Conservation (phyloP, 2,113 vertebrate genomes). For the Tyrannus savana region DNA sequence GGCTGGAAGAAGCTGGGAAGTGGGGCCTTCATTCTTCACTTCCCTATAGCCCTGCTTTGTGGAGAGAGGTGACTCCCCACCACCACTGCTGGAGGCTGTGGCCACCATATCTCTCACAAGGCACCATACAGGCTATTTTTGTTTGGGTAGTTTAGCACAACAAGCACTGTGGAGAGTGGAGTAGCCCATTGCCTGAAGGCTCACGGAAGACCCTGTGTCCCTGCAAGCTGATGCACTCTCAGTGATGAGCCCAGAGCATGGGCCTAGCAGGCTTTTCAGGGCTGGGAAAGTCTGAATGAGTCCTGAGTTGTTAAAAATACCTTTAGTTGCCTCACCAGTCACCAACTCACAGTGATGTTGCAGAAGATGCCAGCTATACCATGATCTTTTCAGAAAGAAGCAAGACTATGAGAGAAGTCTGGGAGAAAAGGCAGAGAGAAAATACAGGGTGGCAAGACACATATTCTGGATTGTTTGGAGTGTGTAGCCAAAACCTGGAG, state of each 20-base stretch:
- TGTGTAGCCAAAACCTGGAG: background rate
- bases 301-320: background rate
- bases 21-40: background rate
- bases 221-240: background rate
- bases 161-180: rapidly evolving
- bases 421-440: background rate
- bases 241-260: rapidly evolving
- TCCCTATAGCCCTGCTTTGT: background rate
- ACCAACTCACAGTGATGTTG: rapidly evolving
- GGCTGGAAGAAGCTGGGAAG: background rate
- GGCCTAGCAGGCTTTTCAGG: background rate
- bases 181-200: background rate
- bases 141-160: background rate
- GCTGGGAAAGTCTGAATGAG: background rate
- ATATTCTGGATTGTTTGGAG: background rate
- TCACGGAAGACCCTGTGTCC: background rate
- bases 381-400: background rate
- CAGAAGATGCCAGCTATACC: background rate
- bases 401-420: background rate
- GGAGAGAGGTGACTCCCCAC: background rate
- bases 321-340: background rate
- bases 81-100: rapidly evolving
- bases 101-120: background rate
- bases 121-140: background rate
- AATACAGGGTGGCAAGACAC: background rate